Base-by-base conservation (phyloP, 2,113 vertebrate genomes). In the Tychaedon coryphoeus region DNA sequence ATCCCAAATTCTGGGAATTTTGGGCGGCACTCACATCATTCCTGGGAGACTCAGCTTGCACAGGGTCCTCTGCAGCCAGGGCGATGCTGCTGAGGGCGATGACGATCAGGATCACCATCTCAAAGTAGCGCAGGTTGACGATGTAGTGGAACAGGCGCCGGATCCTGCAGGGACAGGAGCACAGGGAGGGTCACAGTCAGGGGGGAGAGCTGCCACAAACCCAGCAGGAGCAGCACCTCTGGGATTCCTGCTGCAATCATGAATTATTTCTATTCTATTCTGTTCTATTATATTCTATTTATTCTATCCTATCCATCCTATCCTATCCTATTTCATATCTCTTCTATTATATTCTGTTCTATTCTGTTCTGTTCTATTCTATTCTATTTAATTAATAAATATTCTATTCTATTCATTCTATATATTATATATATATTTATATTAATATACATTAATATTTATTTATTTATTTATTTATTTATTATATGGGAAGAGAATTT, bases 81-180 rank as follows among this genome's bases (percentile, higher is more conserved):
- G 99, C 99, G 1, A 99, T 99, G 96, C 99, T 99, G 97, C 99
- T 99, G 98, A 99, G 98, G 12, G 98, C 97, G 7, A 99, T 99
- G 65, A 99, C 99, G 8, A 99, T 98, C 10, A 99, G 98, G 96
- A 99, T 99, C 86, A 99, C 99, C 99, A 99, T 99, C 98, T 99
- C 99, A 3, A 99, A 99, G 86, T 99, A 99, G 51, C 98, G 98
- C 97, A 99, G 97, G 91, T 98, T 99, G 95, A 99, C 99, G 0
- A 99, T 98, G 96, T 99, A 99, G 92, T 99, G 99, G 95, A 99
- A 99, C 40, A 98, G 95, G 13, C 98, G 98, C 12, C 99, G 98
- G 86, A 99, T 98, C 93, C 99, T 99, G 95, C 25, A 6, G 58
- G 33, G 47, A 76, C 28, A 26, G 0, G 23, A 64, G 70, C 70